These are phyloP conservation scores for Argyrosomus regius DNA, from an alignment of 2,797 vertebrate species.

Conservation along the genomic window DNA sequence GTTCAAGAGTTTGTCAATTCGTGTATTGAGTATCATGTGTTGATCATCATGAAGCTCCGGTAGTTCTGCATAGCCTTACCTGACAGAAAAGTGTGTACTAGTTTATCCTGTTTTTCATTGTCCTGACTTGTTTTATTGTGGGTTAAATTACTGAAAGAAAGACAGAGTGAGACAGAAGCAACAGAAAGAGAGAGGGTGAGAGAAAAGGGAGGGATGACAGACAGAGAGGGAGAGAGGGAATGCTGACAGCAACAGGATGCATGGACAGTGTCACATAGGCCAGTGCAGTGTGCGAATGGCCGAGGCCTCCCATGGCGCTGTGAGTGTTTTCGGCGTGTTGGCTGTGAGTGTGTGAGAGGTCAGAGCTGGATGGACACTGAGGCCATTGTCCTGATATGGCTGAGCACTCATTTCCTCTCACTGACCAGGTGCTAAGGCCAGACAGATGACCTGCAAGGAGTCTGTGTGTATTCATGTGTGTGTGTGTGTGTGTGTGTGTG, in stretches of 20 bases:
- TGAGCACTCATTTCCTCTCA: constrained; percentile 63
- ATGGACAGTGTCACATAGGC: constrained; percentile 72
- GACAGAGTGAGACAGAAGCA: neutral
- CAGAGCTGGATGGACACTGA: constrained; percentile 67
- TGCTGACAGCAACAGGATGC: constrained; percentile 73
- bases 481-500: constrained; percentile 1
- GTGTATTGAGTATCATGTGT: neutral
- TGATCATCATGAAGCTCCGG: neutral
- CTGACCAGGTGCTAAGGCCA: constrained; percentile 69
- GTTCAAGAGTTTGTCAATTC: neutral
- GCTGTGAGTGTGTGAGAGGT: constrained; percentile 63
- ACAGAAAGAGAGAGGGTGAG: neutral
- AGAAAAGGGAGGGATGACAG: neutral
- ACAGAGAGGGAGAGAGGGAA: neutral
- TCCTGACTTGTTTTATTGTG: neutral
- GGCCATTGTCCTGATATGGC: constrained; percentile 71
- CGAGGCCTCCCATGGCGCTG: constrained; percentile 52
- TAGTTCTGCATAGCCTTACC: neutral
- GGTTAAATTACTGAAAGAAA: neutral
- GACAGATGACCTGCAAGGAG: constrained; percentile 54
- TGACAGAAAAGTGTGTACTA: neutral
- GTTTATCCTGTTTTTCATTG: neutral
- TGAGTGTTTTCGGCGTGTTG: constrained; percentile 56
- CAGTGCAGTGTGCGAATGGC: constrained; percentile 28
- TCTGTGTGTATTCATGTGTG: constrained; percentile 2